Base-by-base conservation (phyloP, 2,113 vertebrate genomes). In the Sinocyclocheilus maitianheensis region DNA sequence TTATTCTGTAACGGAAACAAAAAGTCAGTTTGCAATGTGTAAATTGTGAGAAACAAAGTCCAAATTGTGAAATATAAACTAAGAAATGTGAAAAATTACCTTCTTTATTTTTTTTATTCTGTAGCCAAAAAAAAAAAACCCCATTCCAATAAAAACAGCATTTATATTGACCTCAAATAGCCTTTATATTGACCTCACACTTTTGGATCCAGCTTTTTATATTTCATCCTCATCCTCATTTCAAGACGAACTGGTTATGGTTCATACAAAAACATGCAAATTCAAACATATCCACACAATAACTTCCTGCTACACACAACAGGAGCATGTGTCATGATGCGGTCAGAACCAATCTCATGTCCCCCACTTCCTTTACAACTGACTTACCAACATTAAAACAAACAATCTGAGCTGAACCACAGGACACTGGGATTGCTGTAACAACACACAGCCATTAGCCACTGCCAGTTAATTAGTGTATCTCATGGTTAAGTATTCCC, bases 351-450 rank as follows among this genome's bases (percentile, higher is more conserved):
- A 63, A 48, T 69, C 76, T 30, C 9, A 34, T 53, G 76, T 53
- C 71, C 43, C 20, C 58, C 14, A 62, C n/a, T 84, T 69, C 67
- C 76, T 91, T 77, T 46, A 91, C 86, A 91, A 90, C 91, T 93
- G 92, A 93, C 92, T 93, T 90, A 88, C 84, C 89, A 84, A 87
- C 81, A 88, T 90, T 92, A 91, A 92, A 93, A 90, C 92, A 94
- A 88, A 92, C 91, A 94, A 77, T 79, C 85, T 85, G 20, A 77
- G 88, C 85, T 82, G 62, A 53, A 88, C 91, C 85, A 84, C 85
- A 83, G 90, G 90, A 88, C 88, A 89, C 84, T 90, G 92, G 83
- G 87, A 71, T 22, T 60, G 55, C 51, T 88, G 89, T 88, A 90
- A 81, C 86, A 34, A 34, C 46, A 84, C 81, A 82, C 18, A 43